Evolutionary conservation across 1,140 invertebrate genomes (phyloP).

Genomic region (Cherax destructor): DNA sequence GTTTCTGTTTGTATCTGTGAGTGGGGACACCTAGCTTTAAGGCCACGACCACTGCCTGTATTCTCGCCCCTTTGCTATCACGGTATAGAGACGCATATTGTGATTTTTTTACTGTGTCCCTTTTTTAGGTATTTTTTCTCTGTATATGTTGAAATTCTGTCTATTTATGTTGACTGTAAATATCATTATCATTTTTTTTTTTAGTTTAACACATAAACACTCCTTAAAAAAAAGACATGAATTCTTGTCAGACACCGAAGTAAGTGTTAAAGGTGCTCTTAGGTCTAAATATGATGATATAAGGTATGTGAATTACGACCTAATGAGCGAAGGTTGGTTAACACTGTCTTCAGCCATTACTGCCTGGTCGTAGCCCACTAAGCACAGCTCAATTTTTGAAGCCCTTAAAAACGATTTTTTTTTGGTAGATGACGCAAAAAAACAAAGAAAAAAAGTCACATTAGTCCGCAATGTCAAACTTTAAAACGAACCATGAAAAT

Average conservation of each 20-base stretch:
- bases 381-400: not conserved
- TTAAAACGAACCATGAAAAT: too few relatives aligned
- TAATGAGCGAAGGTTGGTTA: slow-evolving; percentile 55
- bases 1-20: not conserved
- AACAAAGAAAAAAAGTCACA: too few relatives aligned
- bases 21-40: not conserved
- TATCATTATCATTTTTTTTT: slow-evolving; percentile 55
- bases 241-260: slow-evolving; percentile 63
- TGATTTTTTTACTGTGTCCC: slow-evolving; percentile 39
- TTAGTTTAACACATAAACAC: slow-evolving; percentile 65
- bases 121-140: slow-evolving; percentile 47
- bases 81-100: not conserved
- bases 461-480: too few relatives aligned
- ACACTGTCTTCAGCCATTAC: slow-evolving; percentile 47
- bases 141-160: slow-evolving; percentile 47
- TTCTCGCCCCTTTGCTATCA: not conserved
- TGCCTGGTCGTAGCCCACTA: slow-evolving; percentile 3
- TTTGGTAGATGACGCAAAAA: too few relatives aligned
- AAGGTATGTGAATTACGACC: slow-evolving; percentile 56
- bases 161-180: slow-evolving; percentile 59
- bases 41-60: slow-evolving; percentile 16
- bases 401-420: too few relatives aligned
- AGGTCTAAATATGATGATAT: slow-evolving; percentile 31
- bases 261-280: slow-evolving; percentile 57
- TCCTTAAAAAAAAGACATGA: slow-evolving; percentile 57